These are phyloP conservation scores for Cherax destructor DNA, from an alignment of 1,140 invertebrate genomes.

Conservation along the genomic window DNA sequence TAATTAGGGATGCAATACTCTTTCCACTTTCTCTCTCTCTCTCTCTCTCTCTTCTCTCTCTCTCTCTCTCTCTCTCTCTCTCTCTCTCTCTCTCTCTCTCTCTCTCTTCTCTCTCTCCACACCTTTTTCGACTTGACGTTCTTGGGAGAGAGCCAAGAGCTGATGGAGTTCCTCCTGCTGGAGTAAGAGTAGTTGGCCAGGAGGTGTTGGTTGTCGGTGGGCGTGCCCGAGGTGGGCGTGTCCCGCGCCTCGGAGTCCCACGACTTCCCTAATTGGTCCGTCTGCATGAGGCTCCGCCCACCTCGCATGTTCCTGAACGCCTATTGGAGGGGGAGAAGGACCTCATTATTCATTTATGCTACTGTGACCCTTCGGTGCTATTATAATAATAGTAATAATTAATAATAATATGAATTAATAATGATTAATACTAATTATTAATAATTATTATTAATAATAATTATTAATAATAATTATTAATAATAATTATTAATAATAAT, in stretches of 20 bases:
- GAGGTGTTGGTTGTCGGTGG: conserved; percentile 22
- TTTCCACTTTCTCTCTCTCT: too few species aligned
- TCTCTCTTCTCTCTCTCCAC: too few species aligned
- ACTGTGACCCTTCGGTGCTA: too few species aligned
- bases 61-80: neutral
- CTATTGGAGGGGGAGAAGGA: conserved; percentile 8
- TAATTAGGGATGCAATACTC: too few species aligned
- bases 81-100: neutral
- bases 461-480: too few species aligned
- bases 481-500: too few species aligned
- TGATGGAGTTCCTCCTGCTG: conserved; percentile 42
- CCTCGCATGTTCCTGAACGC: conserved; percentile 24
- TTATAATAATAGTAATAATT: neutral
- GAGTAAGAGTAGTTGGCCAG: conserved; percentile 57
- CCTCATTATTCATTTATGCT: too few species aligned
- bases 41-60: too few species aligned
- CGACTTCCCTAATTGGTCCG: neutral
- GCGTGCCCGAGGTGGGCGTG: conserved; percentile 27
- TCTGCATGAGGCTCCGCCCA: conserved; percentile 32
- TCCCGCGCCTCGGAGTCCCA: conserved; percentile 27
- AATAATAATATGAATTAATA: neutral
- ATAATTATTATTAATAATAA: too few species aligned
- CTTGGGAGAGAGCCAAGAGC: conserved; percentile 55
- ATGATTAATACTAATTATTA: too few species aligned
- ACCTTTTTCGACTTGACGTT: conserved; percentile 45